These are phyloP conservation scores for Uropetala carovei DNA, from an alignment of 2,888 invertebrate species.

Conservation along the genomic window DNA sequence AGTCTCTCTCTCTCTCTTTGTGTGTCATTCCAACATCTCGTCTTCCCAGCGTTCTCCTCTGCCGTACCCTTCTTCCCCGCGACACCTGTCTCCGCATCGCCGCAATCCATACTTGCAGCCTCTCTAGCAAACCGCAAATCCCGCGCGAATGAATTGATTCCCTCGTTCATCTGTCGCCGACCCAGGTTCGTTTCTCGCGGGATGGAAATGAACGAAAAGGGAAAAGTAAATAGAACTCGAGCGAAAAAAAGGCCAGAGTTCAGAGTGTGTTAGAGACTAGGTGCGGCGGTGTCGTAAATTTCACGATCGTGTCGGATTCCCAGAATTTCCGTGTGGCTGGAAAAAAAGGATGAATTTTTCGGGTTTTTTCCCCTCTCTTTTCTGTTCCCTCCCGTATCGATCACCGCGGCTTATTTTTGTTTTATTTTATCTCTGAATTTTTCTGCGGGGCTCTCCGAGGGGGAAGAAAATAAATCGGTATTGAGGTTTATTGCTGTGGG, in stretches of 20 bases:
- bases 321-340: background rate
- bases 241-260: too few relatives aligned
- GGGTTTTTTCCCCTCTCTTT: background rate
- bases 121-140: background rate
- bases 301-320: background rate
- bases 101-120: background rate
- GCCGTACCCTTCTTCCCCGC: background rate
- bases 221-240: too few relatives aligned
- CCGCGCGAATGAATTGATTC: background rate
- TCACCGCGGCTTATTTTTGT: background rate
- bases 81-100: background rate
- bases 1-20: too few relatives aligned
- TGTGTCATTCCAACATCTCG: too few relatives aligned
- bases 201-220: background rate
- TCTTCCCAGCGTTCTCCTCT: too few relatives aligned
- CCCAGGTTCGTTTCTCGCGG: background rate
- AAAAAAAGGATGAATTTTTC: background rate
- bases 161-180: background rate
- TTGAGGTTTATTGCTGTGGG: background rate
- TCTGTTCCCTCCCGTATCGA: background rate
- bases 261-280: background rate
- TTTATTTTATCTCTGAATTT: background rate
- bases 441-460: background rate
- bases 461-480: background rate
- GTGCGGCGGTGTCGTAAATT: background rate